These are phyloP conservation scores for Zeuzera pyrina DNA, from an alignment of 2,888 invertebrate species.

Conservation along the genomic window DNA sequence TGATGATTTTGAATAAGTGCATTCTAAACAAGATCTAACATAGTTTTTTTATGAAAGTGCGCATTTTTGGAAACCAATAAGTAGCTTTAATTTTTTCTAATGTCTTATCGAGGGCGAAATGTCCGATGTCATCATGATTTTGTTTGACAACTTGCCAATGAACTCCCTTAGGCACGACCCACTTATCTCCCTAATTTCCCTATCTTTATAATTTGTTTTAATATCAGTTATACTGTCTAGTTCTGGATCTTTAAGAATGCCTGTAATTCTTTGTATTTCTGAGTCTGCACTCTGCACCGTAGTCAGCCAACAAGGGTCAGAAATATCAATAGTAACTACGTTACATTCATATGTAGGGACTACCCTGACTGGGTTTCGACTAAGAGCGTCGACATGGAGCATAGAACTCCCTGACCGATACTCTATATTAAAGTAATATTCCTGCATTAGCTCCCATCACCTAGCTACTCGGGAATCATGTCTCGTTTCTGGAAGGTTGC, in stretches of 20 bases:
- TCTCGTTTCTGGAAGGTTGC: slow-evolving; percentile 24
- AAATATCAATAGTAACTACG: background rate
- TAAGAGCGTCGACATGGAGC: slow-evolving; percentile 29
- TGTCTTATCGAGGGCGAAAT: background rate
- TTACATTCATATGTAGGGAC: slow-evolving; percentile 27
- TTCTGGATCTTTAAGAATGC: slow-evolving; percentile 11
- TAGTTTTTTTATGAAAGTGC: background rate
- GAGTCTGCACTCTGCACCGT: slow-evolving; percentile 13
- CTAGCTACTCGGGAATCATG: slow-evolving; percentile 22
- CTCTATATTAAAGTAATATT: slow-evolving; percentile 23
- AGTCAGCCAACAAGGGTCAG: slow-evolving; percentile 9
- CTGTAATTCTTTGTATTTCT: slow-evolving; percentile 12
- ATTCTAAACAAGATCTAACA: background rate
- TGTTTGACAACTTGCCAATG: background rate
- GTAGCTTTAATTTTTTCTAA: background rate
- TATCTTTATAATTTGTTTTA: slow-evolving; percentile 10
- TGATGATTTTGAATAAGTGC: background rate
- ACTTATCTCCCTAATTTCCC: background rate
- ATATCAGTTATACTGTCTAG: slow-evolving; percentile 7
- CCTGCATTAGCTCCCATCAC: slow-evolving; percentile 27
- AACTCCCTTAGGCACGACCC: background rate
- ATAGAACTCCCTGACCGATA: slow-evolving; percentile 20
- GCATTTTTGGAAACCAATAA: background rate
- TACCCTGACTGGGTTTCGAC: slow-evolving; percentile 16
- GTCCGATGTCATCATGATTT: background rate